Evolutionary conservation across 2,113 vertebrate genomes (phyloP).

Genomic region (Dicerorhinus sumatrensis): DNA sequence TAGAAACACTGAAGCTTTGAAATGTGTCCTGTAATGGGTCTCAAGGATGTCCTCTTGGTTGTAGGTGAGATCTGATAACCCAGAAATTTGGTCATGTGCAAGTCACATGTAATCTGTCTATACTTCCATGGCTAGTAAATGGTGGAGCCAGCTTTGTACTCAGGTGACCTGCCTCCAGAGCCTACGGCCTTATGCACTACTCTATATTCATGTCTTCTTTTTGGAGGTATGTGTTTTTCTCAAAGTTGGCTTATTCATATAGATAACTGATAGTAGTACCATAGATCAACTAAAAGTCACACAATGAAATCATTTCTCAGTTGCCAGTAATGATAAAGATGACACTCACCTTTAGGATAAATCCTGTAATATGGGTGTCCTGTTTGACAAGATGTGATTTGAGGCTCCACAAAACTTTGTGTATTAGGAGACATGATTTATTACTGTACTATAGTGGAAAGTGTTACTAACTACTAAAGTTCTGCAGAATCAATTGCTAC

Average conservation of each 20-base stretch:
- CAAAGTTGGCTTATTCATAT: background rate
- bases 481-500: background rate
- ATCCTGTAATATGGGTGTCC: background rate
- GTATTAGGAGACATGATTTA: background rate
- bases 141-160: background rate
- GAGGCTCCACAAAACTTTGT: background rate
- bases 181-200: too few species aligned
- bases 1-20: constrained; percentile 22
- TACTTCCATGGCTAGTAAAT: background rate
- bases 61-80: background rate
- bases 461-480: constrained; percentile 32
- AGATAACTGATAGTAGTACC: background rate
- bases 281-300: background rate
- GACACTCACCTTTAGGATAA: background rate
- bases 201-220: background rate
- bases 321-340: background rate
- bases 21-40: background rate
- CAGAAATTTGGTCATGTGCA: background rate
- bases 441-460: background rate
- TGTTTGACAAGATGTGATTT: background rate
- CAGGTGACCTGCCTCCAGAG: background rate
- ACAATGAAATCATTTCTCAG: background rate
- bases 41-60: background rate
- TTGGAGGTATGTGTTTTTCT: background rate
- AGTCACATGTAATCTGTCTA: background rate